Evolutionary conservation across 2,797 vertebrate species (phyloP).

Genomic region (Myotis pilosus): DNA sequence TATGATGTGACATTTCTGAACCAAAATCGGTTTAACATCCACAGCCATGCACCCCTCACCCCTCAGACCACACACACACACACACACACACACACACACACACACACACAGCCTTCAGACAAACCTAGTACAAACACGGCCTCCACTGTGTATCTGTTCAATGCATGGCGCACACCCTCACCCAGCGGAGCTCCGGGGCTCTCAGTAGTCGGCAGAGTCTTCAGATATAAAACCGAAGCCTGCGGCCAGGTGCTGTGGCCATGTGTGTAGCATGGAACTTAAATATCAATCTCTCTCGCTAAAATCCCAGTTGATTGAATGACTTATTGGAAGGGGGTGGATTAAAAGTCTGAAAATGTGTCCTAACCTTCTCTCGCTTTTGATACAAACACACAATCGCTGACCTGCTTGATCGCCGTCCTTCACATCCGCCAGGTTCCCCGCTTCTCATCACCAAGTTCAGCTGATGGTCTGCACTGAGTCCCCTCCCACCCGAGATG

Average conservation of each 20-base stretch:
- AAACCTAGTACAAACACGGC: not conserved
- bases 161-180: not conserved
- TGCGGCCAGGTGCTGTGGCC: not conserved
- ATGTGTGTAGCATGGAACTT: not conserved
- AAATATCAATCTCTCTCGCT: not conserved
- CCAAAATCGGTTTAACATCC: not conserved
- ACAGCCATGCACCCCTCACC: not conserved
- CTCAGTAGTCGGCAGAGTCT: not conserved
- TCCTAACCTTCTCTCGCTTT: not conserved
- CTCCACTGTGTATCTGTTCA: not conserved
- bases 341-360: not conserved
- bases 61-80: not conserved
- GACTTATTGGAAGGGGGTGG: not conserved
- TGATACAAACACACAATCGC: not conserved
- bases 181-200: not conserved
- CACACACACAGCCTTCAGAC: not conserved
- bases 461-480: not conserved
- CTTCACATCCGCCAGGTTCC: not conserved
- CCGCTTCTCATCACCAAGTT: not conserved
- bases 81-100: not conserved
- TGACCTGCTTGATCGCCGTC: not conserved
- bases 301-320: not conserved
- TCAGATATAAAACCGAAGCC: not conserved
- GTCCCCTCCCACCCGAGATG: not conserved
- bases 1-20: not conserved